Base-by-base conservation (phyloP, 2,888 invertebrate genomes). In the Spodoptera exigua region DNA sequence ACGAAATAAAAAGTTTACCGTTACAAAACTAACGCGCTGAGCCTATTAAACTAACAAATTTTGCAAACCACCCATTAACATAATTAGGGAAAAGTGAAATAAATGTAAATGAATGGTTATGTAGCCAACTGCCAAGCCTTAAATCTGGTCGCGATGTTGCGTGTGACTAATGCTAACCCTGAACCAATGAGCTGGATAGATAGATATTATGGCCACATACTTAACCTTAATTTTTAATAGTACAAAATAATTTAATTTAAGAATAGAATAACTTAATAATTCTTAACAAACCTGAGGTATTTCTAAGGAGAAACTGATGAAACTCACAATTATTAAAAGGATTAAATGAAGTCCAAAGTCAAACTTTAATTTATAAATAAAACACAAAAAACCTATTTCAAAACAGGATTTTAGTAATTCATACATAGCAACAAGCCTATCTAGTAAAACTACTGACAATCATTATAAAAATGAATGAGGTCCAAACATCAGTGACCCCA, bases 131-230 rank as follows among this genome's bases (percentile, higher is more conserved):
- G 27, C 27, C 70, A 48, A 70, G 54, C 70, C 70, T 55, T 45
- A 47, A 55, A 52, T 64, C 54, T 39, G 41, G 44, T 40, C 61
- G 70, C 51, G 61, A 70, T 61, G 54, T 70, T 51, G 70, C 70
- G 71, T 70, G 71, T 68, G 39, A 37, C 49, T 37, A n/a, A n/a
- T n/a, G n/a, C 11, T 59, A 58, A 64, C 69, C 61, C 53, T 67
- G 68, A 60, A 54, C 43, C 13, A 35, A 17, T 55, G 39, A 51
- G 5, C 63, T 69, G 51, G 58, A 55, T 10, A 47, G 11, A 11
- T 45, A 37, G 14, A 36, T 32, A 2, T 9, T 27, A 27, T 27
- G 9, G 0, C 7, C 27, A 27, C 27, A 27, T 27, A 27, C 1
- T 27, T 27, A 27, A 27, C 27, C 27, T 27, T 27, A 27, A 9